Evolutionary conservation across 92 coral and sea anemone species (phyloP), one percentile per base, ranked within the genome.

Genomic region (Phenganax stokvisi): DNA sequence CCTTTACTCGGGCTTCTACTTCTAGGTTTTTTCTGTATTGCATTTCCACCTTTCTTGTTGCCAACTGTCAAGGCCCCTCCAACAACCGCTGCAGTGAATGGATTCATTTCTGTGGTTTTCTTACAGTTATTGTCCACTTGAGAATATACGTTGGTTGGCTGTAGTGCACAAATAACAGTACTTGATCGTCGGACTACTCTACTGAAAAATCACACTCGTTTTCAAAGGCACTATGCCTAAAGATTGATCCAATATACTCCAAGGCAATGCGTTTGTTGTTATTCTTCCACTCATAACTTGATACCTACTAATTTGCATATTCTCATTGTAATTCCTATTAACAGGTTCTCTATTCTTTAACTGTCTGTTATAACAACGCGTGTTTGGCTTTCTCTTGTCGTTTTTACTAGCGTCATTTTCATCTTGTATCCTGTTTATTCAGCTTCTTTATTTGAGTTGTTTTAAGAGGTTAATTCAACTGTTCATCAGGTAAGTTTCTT

Each of bases 11-110:
- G 7, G 31, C 54, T 68, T 11, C 67, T 28, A 12, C 47, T 37
- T 37, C 47, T 37, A 37, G 47, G 47, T 37, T 61, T 61, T 25
- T 61, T 7, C n/a, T 7, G 27, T 0, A 25, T 61, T 28, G 4
- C 56, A 17, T 65, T 65, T 54, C 64, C 16, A 17, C 25, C 7
- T 7, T 57, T 74, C 37, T 27, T 13, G 76, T 72, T 15, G 5
- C 62, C 79, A 15, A 74, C 29, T 10, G 79, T 75, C 16, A 55
- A 25, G 6, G 64, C 80, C n/a, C 63, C 80, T 9, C 66, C 80
- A 15, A 51, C 64, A 10, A 75, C 80, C 7, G 80, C 64, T 12
- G 80, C 63, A 2, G 80, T 75, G 63, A 75, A 54, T 12, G 80
- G 80, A 56, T 75, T 75, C 80, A 75, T 75, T 5, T 13, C 12